phyloP scores from a whole-genome alignment of 2,797 vertebrate species.

The Urosaurus nigricauda region DNA sequence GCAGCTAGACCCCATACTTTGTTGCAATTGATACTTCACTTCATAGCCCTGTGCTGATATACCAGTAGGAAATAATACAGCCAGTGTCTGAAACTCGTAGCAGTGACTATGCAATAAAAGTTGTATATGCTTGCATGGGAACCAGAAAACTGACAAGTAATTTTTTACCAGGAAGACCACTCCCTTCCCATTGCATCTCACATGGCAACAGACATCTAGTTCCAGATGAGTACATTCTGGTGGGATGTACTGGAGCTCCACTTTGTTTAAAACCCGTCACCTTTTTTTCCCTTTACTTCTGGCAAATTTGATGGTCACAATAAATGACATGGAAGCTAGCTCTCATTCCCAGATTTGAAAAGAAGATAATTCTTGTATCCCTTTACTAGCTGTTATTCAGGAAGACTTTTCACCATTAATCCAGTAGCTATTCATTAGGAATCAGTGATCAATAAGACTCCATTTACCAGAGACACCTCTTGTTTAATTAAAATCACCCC shows the following conservation, averaged over 20 bases:
- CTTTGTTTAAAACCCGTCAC: neutral
- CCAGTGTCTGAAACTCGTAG: conserved; percentile 5
- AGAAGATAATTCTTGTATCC: neutral
- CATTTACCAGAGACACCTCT: neutral
- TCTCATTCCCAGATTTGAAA: neutral
- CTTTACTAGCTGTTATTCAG: neutral
- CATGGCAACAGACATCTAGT: neutral
- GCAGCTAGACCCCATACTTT: conserved; percentile 15
- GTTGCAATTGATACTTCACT: conserved; percentile 58
- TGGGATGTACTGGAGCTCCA: neutral
- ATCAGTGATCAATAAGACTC: neutral
- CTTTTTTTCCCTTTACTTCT: neutral
- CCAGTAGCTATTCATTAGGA: neutral
- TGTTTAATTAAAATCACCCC: neutral
- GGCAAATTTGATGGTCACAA: neutral
- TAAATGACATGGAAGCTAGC: neutral
- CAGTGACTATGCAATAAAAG: neutral
- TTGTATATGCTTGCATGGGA: neutral
- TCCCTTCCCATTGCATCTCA: neutral
- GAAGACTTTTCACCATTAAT: conserved; percentile 38
- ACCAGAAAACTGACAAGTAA: neutral
- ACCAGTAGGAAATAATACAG: neutral
- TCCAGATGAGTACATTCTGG: neutral
- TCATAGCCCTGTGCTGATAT: fast-evolving
- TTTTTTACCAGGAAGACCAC: neutral